Conservation (phyloP, 2,888 invertebrate genomes). For the Perdita meconis region DNA sequence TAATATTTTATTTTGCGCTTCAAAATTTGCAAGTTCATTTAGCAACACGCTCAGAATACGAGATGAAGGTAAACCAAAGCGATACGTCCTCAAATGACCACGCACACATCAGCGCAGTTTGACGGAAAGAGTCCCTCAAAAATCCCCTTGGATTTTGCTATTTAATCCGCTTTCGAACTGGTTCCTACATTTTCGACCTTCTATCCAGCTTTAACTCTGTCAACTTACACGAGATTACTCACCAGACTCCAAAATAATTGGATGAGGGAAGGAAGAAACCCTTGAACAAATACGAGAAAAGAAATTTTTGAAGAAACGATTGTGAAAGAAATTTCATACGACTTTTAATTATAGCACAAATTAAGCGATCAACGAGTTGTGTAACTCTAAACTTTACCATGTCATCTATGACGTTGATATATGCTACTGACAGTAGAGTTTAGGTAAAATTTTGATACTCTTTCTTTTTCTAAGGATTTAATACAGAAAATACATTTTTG, state of each 20-base stretch:
- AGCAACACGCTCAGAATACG: background rate
- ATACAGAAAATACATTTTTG: too few relatives aligned
- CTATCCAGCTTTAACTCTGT: background rate
- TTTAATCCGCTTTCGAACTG: conserved; percentile 65
- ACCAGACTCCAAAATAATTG: background rate
- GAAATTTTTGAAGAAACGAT: background rate
- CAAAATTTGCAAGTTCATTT: background rate
- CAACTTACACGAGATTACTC: conserved; percentile 10
- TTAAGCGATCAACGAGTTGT: too few relatives aligned
- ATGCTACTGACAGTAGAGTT: too few relatives aligned
- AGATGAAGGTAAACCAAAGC: background rate
- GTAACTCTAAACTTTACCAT: background rate
- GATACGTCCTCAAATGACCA: conserved; percentile 30
- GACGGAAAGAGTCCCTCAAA: conserved; percentile 22
- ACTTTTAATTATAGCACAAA: conserved; percentile 17
- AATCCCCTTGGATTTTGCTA: conserved; percentile 61
- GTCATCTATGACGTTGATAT: too few relatives aligned
- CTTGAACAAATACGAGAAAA: background rate
- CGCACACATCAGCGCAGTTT: background rate
- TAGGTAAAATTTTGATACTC: too few relatives aligned
- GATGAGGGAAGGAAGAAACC: conserved; percentile 7
- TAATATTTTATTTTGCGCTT: background rate
- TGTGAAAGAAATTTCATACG: conserved; percentile 6
- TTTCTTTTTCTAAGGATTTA: too few relatives aligned
- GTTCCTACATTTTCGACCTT: conserved; percentile 38